These are phyloP conservation scores for Dione vanillae DNA, from an alignment of 2,888 invertebrate species.

Conservation along the genomic window DNA sequence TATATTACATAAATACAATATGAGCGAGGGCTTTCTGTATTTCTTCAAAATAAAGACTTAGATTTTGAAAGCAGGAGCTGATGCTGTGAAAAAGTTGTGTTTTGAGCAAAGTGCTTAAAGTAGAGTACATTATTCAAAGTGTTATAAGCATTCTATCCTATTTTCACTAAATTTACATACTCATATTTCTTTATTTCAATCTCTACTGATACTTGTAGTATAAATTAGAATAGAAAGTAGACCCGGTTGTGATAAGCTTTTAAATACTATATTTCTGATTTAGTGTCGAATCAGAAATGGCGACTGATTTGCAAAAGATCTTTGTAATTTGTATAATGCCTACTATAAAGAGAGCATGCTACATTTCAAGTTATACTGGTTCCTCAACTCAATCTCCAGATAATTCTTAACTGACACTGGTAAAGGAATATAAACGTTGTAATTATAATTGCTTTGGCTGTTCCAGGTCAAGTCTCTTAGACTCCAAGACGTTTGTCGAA, in stretches of 20 bases:
- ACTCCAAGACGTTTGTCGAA: too few relatives aligned
- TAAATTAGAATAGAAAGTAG: neutral
- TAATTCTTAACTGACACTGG: neutral
- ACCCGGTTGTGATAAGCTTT: neutral
- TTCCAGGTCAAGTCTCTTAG: neutral
- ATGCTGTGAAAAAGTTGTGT: too few relatives aligned
- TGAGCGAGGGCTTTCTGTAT: too few relatives aligned
- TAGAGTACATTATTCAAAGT: too few relatives aligned
- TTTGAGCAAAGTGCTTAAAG: too few relatives aligned
- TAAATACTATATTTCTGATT: slow-evolving; percentile 10
- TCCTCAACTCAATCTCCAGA: neutral
- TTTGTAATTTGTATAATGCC: slow-evolving; percentile 5
- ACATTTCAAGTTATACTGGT: slow-evolving; percentile 17
- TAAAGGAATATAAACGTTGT: neutral
- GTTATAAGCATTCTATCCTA: neutral
- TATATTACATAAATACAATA: too few relatives aligned
- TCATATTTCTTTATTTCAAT: neutral
- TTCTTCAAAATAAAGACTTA: too few relatives aligned
- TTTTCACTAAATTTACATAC: slow-evolving; percentile 5
- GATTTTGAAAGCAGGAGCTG: too few relatives aligned
- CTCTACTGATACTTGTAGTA: neutral
- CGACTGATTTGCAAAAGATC: slow-evolving; percentile 1
- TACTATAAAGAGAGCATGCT: slow-evolving; percentile 9
- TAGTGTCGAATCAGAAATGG: neutral
- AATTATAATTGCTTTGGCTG: slow-evolving; percentile 2